Conservation (phyloP, 2,113 vertebrate genomes). For the Dendropsophus ebraccatus region DNA sequence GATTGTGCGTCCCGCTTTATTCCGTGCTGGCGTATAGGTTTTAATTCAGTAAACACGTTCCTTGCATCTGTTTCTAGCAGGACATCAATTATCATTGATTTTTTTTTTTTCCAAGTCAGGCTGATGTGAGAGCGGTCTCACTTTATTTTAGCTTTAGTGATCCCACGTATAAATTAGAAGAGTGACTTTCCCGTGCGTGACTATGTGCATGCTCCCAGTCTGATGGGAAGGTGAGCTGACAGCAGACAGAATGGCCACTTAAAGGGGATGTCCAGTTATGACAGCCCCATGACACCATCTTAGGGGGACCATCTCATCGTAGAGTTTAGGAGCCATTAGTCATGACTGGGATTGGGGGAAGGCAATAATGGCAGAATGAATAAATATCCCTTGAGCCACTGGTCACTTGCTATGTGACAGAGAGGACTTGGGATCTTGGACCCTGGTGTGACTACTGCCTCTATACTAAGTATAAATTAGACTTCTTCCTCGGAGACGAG, state of each 20-base stretch:
- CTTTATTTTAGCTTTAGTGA: constrained; percentile 6
- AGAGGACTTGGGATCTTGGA: no score
- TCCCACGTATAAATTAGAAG: background rate
- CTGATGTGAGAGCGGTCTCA: background rate
- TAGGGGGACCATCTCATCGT: background rate
- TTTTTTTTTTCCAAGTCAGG: constrained; percentile 9
- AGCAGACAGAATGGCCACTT: background rate
- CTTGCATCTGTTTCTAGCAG: background rate
- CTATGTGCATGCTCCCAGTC: background rate
- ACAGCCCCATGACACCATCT: no score
- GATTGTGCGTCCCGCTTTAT: background rate
- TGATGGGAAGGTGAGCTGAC: background rate
- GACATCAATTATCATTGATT: constrained; percentile 21
- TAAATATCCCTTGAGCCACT: background rate
- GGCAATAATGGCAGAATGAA: background rate
- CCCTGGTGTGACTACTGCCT: no score
- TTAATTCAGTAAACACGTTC: background rate
- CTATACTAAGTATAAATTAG: no score
- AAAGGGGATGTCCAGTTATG: no score
- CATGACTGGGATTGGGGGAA: background rate
- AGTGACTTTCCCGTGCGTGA: background rate
- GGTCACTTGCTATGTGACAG: no score
- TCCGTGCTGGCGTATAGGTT: background rate
- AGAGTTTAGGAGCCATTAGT: background rate
- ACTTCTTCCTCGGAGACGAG: no score